Conservation (phyloP, 37 sponge, comb jelly and placozoan genomes). For the Haliclona indistincta region DNA sequence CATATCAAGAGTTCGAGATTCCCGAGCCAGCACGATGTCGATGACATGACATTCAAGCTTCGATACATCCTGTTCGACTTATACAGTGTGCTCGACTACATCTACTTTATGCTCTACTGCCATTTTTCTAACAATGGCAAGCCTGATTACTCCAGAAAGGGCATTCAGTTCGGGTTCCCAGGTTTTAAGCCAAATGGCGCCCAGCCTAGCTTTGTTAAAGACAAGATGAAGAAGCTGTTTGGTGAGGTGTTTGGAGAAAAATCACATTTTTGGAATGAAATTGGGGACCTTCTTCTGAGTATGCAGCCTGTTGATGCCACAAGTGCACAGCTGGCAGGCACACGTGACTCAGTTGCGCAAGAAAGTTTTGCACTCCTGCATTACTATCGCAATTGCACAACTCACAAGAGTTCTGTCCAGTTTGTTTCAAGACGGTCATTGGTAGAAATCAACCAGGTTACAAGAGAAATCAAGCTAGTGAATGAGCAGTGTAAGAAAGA, state of each 20-base stretch:
- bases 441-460: constrained; percentile 31
- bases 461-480: constrained; percentile 17
- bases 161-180: constrained; percentile 23
- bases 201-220: constrained; percentile 18
- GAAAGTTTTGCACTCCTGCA: constrained; percentile 36
- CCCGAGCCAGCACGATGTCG: constrained; percentile 4
- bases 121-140: constrained; percentile 42
- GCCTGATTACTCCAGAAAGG: constrained; percentile 11
- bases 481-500: background rate
- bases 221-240: constrained; percentile 23
- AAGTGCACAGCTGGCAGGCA: background rate
- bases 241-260: constrained; percentile 8
- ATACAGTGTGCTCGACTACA: constrained; percentile 35
- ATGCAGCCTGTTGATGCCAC: constrained; percentile 13
- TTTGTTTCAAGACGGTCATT: constrained; percentile 5
- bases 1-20: background rate
- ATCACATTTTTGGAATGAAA: constrained; percentile 31
- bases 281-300: constrained; percentile 17
- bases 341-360: background rate
- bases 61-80: constrained; percentile 13
- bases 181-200: constrained; percentile 27
- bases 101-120: constrained; percentile 33
- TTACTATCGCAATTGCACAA: constrained; percentile 28
- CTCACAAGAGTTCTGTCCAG: constrained; percentile 20
- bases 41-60: constrained; percentile 25